Evolutionary conservation across 2,797 vertebrate genomes (phyloP), one percentile per base, ranked within the genome.

Genomic region (Rhinophrynus dorsalis): DNA sequence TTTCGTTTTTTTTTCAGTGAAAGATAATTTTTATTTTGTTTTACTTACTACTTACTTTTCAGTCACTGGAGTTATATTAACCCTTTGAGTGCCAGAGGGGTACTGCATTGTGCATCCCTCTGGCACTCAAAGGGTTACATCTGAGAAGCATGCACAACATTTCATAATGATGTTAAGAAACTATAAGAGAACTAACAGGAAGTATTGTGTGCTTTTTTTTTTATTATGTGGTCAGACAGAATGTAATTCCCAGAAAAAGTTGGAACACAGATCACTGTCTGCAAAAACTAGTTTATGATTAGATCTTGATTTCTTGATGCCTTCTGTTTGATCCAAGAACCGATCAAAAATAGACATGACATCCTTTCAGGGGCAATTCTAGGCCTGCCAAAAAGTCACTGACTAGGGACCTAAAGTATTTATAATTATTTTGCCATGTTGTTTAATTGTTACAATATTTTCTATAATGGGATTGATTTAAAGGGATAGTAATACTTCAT

Each of bases 161-260:
- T n/a, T 35, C 32, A 35, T 3, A 35, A 35, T 13, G 38, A 66
- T 54, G 50, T 66, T 66, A 66, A 55, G 37, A 54, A 66, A 66
- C 42, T 40, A 42, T 20, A 30, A 42, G 15, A 44, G 18, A n/a
- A 66, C 62, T 42, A 65, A 42, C 62, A 52, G 62, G 62, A 65
- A 64, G 54, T 42, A 54, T 52, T 65, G 33, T 26, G 26, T 65
- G 38, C 17, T 26, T 64, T 33, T 38, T 44, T 42, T 51, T 52
- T 24, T 15, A 30, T 27, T 51, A 29, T 66, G 51, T n/a, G 50
- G 37, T 66, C 37, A 63, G 29, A 18, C 26, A 38, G 26, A 47
- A 17, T 44, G 13, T 55, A 33, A 55, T 66, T 66, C 63, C 50
- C 51, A 44, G 63, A 66, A 55, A 55, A 6, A 9, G 50, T 44